Evolutionary conservation across 1,140 invertebrate species (phyloP).

Genomic region (Lepidurus packardi): DNA sequence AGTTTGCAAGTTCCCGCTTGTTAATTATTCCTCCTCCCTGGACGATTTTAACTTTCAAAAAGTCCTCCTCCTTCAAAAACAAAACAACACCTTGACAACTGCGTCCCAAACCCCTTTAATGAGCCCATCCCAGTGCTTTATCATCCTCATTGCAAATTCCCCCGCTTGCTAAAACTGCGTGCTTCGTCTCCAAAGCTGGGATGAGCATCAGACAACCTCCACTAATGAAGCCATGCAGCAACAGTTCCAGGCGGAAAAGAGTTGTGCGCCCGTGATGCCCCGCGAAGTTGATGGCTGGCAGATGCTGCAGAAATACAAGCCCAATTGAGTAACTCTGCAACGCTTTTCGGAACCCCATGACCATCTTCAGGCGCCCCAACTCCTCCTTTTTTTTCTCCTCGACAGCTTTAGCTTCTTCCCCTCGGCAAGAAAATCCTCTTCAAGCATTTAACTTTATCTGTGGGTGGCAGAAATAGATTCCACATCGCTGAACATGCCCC

Average conservation of each 20-base stretch:
- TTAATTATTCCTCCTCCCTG: neutral
- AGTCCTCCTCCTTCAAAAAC: neutral
- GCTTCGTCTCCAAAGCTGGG: neutral
- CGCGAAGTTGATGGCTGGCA: neutral
- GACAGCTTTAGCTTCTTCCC: neutral
- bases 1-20: too few species aligned
- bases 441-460: conserved; percentile 7
- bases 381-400: conserved; percentile 7
- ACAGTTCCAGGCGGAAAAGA: neutral
- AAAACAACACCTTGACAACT: neutral
- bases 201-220: neutral
- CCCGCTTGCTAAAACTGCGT: too few species aligned
- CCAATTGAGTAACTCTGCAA: conserved; percentile 17
- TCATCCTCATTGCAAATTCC: neutral
- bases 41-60: neutral
- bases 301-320: conserved; percentile 21
- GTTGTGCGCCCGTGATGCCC: neutral
- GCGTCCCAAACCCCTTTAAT: neutral
- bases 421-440: conserved; percentile 3
- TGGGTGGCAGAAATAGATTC: neutral
- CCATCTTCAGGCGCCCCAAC: neutral
- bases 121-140: neutral
- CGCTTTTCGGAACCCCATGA: neutral
- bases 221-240: conserved; percentile 18
- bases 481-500: conserved; percentile 17